Conservation (phyloP, 2,888 invertebrate species). For the Hirtodrosophila duncani region DNA sequence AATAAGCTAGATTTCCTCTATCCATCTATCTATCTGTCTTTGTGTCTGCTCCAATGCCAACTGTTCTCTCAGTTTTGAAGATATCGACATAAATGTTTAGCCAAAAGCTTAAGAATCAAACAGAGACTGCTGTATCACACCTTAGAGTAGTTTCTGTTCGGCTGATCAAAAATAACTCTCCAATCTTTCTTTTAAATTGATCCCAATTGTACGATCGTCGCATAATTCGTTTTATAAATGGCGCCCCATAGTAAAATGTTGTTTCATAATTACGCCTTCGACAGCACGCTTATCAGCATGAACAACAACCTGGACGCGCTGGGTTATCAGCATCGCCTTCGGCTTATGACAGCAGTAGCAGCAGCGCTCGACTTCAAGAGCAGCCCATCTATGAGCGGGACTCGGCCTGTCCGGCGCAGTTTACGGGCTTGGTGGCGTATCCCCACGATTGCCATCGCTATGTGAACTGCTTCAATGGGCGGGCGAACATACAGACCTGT, state of each 20-base stretch:
- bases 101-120: too few species aligned
- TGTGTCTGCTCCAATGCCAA: too few species aligned
- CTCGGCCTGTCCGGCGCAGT: conserved; percentile 78
- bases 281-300: conserved; percentile 68
- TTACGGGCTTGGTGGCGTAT: conserved; percentile 82
- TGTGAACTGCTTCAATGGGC: conserved; percentile 84
- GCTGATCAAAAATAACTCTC: too few species aligned
- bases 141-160: too few species aligned
- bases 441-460: conserved; percentile 83
- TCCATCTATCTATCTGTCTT: too few species aligned
- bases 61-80: too few species aligned
- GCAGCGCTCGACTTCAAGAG: conserved; percentile 43
- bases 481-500: conserved; percentile 82
- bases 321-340: conserved; percentile 62
- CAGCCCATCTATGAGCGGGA: conserved; percentile 58
- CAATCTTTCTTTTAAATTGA: too few species aligned
- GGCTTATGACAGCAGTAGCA: conserved; percentile 19
- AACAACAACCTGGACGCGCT: conserved; percentile 12
- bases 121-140: too few species aligned
- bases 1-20: too few species aligned
- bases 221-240: too few species aligned
- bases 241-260: not conserved
- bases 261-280: conserved; percentile 39
- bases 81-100: too few species aligned
- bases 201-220: too few species aligned